These are phyloP conservation scores for Malaclemys terrapin DNA, from an alignment of 2,113 vertebrate species.

Conservation along the genomic window DNA sequence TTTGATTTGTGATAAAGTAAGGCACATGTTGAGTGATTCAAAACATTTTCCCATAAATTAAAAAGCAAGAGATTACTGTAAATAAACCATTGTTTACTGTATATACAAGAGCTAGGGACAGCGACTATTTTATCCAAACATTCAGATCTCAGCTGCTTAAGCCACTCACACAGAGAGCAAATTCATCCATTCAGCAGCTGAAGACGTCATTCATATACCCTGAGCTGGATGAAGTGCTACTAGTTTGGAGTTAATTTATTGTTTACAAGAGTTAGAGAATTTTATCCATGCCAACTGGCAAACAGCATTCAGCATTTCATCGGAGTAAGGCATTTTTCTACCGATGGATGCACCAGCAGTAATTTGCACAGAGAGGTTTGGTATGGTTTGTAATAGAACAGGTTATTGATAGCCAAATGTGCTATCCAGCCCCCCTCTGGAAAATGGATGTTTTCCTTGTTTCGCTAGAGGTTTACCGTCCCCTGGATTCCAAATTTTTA, in stretches of 20 bases:
- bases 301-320: neutral
- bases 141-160: slow-evolving; percentile 58
- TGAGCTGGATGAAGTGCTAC: neutral
- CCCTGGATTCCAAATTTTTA: neutral
- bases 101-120: slow-evolving; percentile 34
- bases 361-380: neutral
- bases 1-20: slow-evolving; percentile 74
- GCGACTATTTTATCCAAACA: slow-evolving; percentile 54
- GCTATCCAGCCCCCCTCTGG: neutral
- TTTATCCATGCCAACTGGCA: neutral
- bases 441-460: neutral
- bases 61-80: slow-evolving; percentile 55
- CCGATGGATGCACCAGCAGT: neutral
- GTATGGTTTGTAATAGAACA: neutral
- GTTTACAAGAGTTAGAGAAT: neutral
- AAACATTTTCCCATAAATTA: slow-evolving; percentile 40
- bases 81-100: slow-evolving; percentile 69
- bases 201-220: neutral
- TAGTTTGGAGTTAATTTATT: neutral
- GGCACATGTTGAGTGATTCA: slow-evolving; percentile 64
- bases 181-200: neutral
- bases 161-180: slow-evolving; percentile 33
- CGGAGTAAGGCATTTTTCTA: neutral
- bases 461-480: neutral
- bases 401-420: neutral